phyloP scores from a whole-genome alignment of 2,113 vertebrate species.

The Vulpes vulpes region DNA sequence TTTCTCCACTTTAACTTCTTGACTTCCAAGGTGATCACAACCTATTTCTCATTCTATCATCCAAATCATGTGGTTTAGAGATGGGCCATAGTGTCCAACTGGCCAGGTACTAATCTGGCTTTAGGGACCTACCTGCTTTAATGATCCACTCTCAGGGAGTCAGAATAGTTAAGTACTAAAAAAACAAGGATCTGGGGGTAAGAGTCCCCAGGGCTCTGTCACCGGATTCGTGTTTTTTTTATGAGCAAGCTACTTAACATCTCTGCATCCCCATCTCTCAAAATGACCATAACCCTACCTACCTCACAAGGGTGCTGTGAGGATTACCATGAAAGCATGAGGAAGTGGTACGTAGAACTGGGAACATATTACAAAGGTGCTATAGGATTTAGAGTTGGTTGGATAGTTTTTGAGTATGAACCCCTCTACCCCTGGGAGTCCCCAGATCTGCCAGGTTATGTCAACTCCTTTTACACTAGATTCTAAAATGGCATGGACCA shows the following conservation, averaged over 20 bases:
- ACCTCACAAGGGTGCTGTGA: slow-evolving; percentile 83
- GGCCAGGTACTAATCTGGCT: slow-evolving; percentile 40
- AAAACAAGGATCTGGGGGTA: slow-evolving; percentile 57
- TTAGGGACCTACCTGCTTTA: slow-evolving; percentile 68
- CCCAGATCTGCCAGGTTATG: fast-evolving
- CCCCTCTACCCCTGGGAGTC: not conserved
- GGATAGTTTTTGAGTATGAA: not conserved
- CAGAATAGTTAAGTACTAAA: slow-evolving; percentile 70
- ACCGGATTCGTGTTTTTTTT: slow-evolving; percentile 57
- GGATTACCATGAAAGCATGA: slow-evolving; percentile 58
- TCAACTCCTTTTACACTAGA: slow-evolving; percentile 9
- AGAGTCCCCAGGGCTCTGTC: slow-evolving; percentile 55
- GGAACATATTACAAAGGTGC: slow-evolving; percentile 44
- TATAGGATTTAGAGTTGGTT: slow-evolving; percentile 13
- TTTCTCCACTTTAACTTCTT: slow-evolving; percentile 24
- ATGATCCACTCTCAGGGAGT: slow-evolving; percentile 82
- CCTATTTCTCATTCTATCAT: slow-evolving; percentile 14
- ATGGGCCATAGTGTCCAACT: slow-evolving; percentile 56
- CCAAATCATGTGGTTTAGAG: slow-evolving; percentile 46
- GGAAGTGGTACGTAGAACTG: not conserved
- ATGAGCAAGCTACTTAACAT: slow-evolving; percentile 59
- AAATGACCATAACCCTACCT: slow-evolving; percentile 75
- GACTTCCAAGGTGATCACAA: not conserved
- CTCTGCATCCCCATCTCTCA: slow-evolving; percentile 67
- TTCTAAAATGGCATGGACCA: slow-evolving; percentile 8